These are phyloP conservation scores for Lucinisca nassula DNA, from an alignment of 2,888 invertebrate species.

Conservation along the genomic window DNA sequence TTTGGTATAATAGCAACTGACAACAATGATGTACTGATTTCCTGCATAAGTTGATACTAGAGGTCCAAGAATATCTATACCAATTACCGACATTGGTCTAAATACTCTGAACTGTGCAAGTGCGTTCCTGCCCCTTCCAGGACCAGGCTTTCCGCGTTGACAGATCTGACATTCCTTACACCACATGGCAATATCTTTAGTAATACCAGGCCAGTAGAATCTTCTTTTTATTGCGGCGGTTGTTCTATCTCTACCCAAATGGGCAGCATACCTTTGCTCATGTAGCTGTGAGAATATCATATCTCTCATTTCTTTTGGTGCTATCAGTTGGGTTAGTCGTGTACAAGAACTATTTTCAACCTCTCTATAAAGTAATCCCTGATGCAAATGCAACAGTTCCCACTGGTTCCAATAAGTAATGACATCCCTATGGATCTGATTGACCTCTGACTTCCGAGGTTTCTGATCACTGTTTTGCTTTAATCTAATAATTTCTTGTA, in stretches of 20 bases:
- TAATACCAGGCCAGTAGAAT: conserved; percentile 1
- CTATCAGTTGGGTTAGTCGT: background rate
- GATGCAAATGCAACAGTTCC: background rate
- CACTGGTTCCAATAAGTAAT: background rate
- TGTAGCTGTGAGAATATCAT: background rate
- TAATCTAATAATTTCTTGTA: background rate
- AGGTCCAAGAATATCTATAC: conserved; percentile 4
- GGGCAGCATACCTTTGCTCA: background rate
- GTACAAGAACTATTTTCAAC: background rate
- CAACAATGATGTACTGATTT: background rate
- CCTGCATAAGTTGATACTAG: background rate
- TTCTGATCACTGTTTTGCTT: background rate
- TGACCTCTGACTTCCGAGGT: background rate
- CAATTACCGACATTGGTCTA: background rate
- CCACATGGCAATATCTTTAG: background rate
- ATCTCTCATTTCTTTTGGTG: background rate
- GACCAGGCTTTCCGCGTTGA: background rate
- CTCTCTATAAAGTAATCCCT: background rate
- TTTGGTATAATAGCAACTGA: background rate
- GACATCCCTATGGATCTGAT: background rate
- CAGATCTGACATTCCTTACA: conserved; percentile 11
- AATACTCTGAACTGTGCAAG: background rate
- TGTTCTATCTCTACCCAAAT: conserved; percentile 2
- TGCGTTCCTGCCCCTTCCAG: background rate
- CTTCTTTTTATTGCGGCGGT: background rate